Evolutionary conservation across 2,888 invertebrate genomes (phyloP), one percentile per base, ranked within the genome.

Genomic region (Eupithecia dodoneata): DNA sequence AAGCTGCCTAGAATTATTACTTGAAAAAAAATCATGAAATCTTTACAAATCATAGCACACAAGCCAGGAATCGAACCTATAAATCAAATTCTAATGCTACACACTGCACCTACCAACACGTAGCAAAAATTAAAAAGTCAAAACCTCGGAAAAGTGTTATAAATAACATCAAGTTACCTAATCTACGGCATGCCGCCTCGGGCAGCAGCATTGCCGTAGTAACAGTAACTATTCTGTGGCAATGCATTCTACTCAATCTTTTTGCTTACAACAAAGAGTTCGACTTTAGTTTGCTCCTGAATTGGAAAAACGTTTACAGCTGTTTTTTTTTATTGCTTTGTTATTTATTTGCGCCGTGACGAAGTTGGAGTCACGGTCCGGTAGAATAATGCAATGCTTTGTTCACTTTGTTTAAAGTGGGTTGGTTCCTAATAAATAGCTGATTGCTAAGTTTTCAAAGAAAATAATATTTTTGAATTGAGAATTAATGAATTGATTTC

Each of bases 291-390:
- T 75, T 75, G 74, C 18, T 66, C 52, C 59, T 75, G 66, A 55
- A 75, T 75, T 70, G 75, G 71, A 71, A 75, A 75, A 75, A 71
- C 71, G 75, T 75, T 75, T 75, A 71, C 75, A 75, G 41, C 75
- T 18, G 65, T 71, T 66, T 66, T 71, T 71, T 75, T 71, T 52
- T 55, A 18, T 67, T 71, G 59, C 10, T 47, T 44, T 70, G 59
- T 76, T 76, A 65, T 72, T 74, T 70, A 69, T 65, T 65, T 75
- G 63, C 52, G 44, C 41, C 44, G 55, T 66, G 18, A 75, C 65
- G 71, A 52, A 52, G 75, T 75, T 75, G 18, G 52, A 71, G 42
- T 63, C 47, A 12, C 15, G 18, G 55, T 69, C 69, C 18, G 44
- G 55, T 71, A 67, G 45, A 49, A 70, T 70, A 70, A 49, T 70